phyloP scores from a whole-genome alignment of 2,113 vertebrate species.

The Uropsilus gracilis region DNA sequence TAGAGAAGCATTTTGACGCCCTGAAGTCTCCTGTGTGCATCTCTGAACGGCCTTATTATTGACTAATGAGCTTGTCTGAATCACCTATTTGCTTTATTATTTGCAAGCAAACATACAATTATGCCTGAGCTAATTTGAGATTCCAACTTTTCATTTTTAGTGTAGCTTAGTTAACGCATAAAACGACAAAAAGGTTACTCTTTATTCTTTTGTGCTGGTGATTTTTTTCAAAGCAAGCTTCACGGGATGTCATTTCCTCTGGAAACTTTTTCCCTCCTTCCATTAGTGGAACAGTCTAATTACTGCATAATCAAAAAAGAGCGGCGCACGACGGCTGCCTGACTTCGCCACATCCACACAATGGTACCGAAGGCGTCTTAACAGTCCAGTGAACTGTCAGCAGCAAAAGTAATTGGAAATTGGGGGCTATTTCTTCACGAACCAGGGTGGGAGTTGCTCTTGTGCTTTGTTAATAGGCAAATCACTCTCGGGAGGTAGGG shows the following conservation, averaged over 20 bases:
- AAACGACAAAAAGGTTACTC: slow-evolving; percentile 71
- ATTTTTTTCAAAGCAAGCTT: slow-evolving; percentile 77
- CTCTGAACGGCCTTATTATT: slow-evolving; percentile 76
- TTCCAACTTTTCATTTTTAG: slow-evolving; percentile 76
- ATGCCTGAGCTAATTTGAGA: slow-evolving; percentile 74
- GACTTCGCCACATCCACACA: slow-evolving; percentile 83
- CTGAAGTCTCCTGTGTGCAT: slow-evolving; percentile 36
- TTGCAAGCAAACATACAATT: slow-evolving; percentile 78
- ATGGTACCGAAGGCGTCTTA: slow-evolving; percentile 83
- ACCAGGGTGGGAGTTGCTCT: slow-evolving; percentile 81
- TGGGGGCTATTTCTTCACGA: slow-evolving; percentile 81
- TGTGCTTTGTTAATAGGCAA: slow-evolving; percentile 85
- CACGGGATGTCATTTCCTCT: slow-evolving; percentile 74
- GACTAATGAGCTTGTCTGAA: slow-evolving; percentile 79
- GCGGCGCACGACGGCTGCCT: slow-evolving; percentile 75
- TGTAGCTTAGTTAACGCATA: slow-evolving; percentile 68
- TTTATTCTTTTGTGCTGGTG: slow-evolving; percentile 74
- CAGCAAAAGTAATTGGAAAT: slow-evolving; percentile 87
- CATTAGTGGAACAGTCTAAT: slow-evolving; percentile 85
- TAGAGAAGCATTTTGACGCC: background rate
- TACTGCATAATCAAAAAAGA: slow-evolving; percentile 81
- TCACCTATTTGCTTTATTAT: slow-evolving; percentile 80
- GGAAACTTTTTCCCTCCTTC: slow-evolving; percentile 78
- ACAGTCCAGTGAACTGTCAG: slow-evolving; percentile 88
- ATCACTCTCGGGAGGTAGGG: slow-evolving; percentile 82